Percentiles rank a stretch among this genome's conserved stretches.
These are phyloP conservation scores for Serilophus lunatus DNA, from an alignment of 2,113 vertebrate species.

Conservation along the genomic window DNA sequence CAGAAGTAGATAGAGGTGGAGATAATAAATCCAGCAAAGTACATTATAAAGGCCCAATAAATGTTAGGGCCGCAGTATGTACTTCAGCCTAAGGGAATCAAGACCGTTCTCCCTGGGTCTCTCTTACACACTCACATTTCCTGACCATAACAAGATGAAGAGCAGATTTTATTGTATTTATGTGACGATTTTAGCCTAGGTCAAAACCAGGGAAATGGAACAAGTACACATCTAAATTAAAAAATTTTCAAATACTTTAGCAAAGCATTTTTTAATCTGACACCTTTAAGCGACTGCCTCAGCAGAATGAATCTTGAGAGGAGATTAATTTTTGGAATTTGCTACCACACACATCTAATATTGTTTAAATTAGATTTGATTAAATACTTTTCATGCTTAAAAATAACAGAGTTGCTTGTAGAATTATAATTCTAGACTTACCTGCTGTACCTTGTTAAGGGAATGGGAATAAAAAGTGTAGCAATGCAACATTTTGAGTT, in stretches of 20 bases:
- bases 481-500: neutral
- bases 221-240: slow-evolving; percentile 9
- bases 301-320: neutral
- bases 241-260: neutral
- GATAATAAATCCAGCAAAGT: slow-evolving; percentile 67
- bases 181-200: neutral
- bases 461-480: neutral
- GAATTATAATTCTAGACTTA: neutral
- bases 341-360: neutral
- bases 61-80: slow-evolving; percentile 2
- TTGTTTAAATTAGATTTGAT: slow-evolving; percentile 8
- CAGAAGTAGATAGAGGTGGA: slow-evolving; percentile 56
- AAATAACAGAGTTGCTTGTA: neutral
- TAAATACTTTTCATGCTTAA: neutral
- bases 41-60: slow-evolving; percentile 57
- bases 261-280: neutral
- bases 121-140: neutral
- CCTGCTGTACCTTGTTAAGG: neutral
- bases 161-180: slow-evolving; percentile 16
- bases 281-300: neutral
- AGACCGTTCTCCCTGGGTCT: slow-evolving; percentile 3
- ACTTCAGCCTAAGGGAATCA: slow-evolving; percentile 24
- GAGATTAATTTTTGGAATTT: slow-evolving; percentile 2
- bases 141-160: slow-evolving; percentile 18
- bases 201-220: neutral